These are phyloP conservation scores for Drosophila neonasuta DNA, from an alignment of 2,888 invertebrate genomes.

Conservation along the genomic window DNA sequence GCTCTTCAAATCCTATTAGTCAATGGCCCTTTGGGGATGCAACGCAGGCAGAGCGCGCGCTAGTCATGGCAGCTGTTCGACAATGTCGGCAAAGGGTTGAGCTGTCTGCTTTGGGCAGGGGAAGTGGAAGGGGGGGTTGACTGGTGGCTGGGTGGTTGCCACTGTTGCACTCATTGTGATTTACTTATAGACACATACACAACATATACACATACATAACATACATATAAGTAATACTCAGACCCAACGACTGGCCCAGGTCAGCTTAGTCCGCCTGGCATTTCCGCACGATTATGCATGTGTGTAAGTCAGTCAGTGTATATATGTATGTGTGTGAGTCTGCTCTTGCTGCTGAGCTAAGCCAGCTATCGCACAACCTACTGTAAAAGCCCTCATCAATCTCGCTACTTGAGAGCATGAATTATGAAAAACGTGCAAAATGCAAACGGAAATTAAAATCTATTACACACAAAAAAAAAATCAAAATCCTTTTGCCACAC, in stretches of 20 bases:
- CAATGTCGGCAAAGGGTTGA: constrained; percentile 65
- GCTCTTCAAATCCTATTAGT: constrained; percentile 83
- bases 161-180: constrained; percentile 69
- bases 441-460: constrained; percentile 76
- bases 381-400: constrained; percentile 68
- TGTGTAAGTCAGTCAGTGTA: constrained; percentile 26
- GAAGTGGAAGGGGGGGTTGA: constrained; percentile 9
- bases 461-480: constrained; percentile 47
- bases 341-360: constrained; percentile 38
- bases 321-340: constrained; percentile 3
- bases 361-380: constrained; percentile 48
- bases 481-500: constrained; percentile 29
- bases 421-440: constrained; percentile 76
- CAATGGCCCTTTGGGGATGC: constrained; percentile 81
- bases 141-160: constrained; percentile 40
- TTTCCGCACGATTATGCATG: constrained; percentile 73
- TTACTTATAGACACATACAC: constrained; percentile 57
- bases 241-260: constrained; percentile 56
- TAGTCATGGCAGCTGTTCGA: constrained; percentile 70
- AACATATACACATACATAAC: not conserved
- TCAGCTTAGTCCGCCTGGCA: constrained; percentile 74
- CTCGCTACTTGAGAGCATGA: constrained; percentile 75
- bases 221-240: constrained; percentile 60
- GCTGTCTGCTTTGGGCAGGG: not conserved
- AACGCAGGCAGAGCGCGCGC: constrained; percentile 25